Conservation (phyloP, 2,113 vertebrate species). For the Geococcyx californianus region DNA sequence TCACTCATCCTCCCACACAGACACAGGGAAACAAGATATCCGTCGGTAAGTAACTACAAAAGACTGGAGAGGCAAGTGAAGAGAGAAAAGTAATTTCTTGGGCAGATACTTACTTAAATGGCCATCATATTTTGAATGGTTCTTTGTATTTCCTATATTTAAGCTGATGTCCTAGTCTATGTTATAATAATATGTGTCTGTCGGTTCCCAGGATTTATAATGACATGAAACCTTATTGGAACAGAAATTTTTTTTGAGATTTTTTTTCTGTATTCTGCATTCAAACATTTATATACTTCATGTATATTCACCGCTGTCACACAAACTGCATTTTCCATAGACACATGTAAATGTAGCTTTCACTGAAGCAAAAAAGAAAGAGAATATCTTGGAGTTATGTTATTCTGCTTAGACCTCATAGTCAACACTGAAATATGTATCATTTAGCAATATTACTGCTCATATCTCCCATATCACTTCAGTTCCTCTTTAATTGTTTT, state of each 20-base stretch:
- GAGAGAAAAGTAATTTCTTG: constrained; percentile 22
- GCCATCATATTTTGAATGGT: not conserved
- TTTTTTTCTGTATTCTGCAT: not conserved
- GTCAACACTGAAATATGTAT: not conserved
- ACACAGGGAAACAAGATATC: not conserved
- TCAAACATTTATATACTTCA: not conserved
- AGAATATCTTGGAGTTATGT: not conserved
- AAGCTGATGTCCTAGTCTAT: not conserved
- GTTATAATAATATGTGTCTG: not conserved
- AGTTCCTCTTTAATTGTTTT: not conserved
- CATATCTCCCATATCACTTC: not conserved
- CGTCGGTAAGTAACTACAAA: not conserved
- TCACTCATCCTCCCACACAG: not conserved
- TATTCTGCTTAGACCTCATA: not conserved
- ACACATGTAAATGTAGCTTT: not conserved
- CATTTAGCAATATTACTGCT: not conserved
- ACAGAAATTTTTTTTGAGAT: not conserved
- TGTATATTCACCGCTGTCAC: not conserved
- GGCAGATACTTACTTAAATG: not conserved
- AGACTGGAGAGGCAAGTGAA: not conserved
- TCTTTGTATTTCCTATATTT: not conserved
- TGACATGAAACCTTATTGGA: not conserved
- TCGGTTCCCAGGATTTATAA: not conserved
- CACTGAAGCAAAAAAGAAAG: not conserved
- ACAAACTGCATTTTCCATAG: not conserved